Evolutionary conservation across 2,888 invertebrate genomes (phyloP).

Genomic region (Silvanus unidentatus): DNA sequence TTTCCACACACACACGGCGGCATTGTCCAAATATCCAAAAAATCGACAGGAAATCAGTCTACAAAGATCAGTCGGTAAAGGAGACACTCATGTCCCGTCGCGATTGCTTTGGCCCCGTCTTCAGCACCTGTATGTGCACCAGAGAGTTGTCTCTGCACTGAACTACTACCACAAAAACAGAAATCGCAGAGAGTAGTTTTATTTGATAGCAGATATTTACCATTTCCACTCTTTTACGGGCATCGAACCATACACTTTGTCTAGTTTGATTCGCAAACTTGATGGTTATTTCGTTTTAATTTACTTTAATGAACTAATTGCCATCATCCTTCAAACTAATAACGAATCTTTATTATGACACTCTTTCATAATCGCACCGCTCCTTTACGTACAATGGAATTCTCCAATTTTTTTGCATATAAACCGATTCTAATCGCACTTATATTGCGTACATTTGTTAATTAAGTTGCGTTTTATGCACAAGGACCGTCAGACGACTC

Average conservation of each 20-base stretch:
- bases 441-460: no score
- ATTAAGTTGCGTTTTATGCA: no score
- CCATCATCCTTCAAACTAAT: no score
- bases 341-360: no score
- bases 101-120: no score
- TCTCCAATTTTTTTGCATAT: background rate
- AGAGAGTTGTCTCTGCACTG: constrained; percentile 25
- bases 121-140: constrained; percentile 26
- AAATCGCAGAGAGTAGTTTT: constrained; percentile 26
- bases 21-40: background rate
- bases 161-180: constrained; percentile 28
- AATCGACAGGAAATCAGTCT: no score
- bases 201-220: constrained; percentile 32
- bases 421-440: background rate
- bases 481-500: no score
- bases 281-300: constrained; percentile 10
- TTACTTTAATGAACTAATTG: no score
- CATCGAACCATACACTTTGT: constrained; percentile 38
- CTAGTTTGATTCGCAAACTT: constrained; percentile 23
- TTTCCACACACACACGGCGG: background rate
- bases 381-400: no score
- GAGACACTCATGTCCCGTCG: no score
- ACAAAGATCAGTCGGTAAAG: no score
- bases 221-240: constrained; percentile 36
- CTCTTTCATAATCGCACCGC: no score